Evolutionary conservation across 1,140 invertebrate species (phyloP), one percentile per base, ranked within the genome.

Genomic region (Aphis craccivora): DNA sequence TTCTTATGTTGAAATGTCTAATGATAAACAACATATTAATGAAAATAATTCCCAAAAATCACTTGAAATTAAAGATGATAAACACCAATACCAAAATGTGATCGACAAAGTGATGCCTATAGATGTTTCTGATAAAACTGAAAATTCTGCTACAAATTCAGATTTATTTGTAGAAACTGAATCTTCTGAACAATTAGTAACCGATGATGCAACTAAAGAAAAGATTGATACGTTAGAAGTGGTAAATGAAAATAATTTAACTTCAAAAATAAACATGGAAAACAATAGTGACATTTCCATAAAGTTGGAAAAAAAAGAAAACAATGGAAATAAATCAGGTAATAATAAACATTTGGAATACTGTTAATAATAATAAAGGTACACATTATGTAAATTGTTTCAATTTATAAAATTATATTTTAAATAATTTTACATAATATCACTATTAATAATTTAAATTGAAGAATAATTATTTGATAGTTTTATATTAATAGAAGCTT

Each of bases 21-120:
- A 25, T 25, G 35, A 90, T 40, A 90, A 90, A 90, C 53, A 90
- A 60, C 30, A 90, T 43, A 40, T 43, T 90, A 55, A 18, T 90
- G 35, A 43, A 90, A 67, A 60, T 90, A 9, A 23, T 20, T 90
- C 7, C 18, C 37, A 67, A 43, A 43, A 8, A 5, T 25, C 37
- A 18, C 40, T 20, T 37, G n/a, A 53, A 53, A 53, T 22, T 90
- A 25, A 55, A 55, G 51, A 55, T 60, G 20, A 90, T n/a, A 60
- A 30, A 22, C 43, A 90, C 18, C 23, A 45, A 60, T 67, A 18
- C 4, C 53, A 67, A 90, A 20, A 90, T 90, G 7, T 60, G 18
- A 20, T 20, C 8, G 25, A 60, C 45, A 14, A 2, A 60, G 40
- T 18, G 2, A 37, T 25, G 5, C 51, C 87, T 51, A 14, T 53